phyloP scores from a whole-genome alignment of 2,797 vertebrate genomes.

The Cryptoblepharus egeriae region DNA sequence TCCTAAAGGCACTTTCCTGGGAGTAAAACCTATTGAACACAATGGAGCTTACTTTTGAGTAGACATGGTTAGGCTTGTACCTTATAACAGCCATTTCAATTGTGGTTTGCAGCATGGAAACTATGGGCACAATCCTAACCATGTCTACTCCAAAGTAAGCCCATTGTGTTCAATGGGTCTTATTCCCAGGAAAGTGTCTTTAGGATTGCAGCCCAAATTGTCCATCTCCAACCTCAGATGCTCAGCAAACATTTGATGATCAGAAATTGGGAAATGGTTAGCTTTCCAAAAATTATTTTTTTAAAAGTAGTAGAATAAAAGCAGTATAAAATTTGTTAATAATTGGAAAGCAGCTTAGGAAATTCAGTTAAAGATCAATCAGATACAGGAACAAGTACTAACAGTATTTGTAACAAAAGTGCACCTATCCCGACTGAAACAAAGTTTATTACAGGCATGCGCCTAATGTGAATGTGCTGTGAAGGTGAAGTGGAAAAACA shows the following conservation, averaged over 20 bases:
- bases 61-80: no score
- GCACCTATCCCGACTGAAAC: not conserved
- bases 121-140: no score
- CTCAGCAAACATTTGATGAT: not conserved
- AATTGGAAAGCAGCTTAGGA: conserved; percentile 23
- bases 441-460: not conserved
- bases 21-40: no score
- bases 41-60: no score
- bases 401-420: not conserved
- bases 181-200: no score
- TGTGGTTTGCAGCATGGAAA: not conserved
- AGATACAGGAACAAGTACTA: not conserved
- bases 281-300: conserved; percentile 43
- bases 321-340: conserved; percentile 14
- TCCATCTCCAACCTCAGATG: conserved; percentile 13
- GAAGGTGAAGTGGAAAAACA: not conserved
- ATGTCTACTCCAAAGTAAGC: no score
- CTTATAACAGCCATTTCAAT: conserved; percentile 1
- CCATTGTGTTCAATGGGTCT: no score
- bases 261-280: conserved; percentile 41
- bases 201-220: no score
- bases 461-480: conserved; percentile 1
- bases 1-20: no score
- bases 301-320: conserved; percentile 35
- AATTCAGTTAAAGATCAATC: not conserved